Evolutionary conservation across 2,113 vertebrate genomes (phyloP).

Genomic region (Sciurus niger): DNA sequence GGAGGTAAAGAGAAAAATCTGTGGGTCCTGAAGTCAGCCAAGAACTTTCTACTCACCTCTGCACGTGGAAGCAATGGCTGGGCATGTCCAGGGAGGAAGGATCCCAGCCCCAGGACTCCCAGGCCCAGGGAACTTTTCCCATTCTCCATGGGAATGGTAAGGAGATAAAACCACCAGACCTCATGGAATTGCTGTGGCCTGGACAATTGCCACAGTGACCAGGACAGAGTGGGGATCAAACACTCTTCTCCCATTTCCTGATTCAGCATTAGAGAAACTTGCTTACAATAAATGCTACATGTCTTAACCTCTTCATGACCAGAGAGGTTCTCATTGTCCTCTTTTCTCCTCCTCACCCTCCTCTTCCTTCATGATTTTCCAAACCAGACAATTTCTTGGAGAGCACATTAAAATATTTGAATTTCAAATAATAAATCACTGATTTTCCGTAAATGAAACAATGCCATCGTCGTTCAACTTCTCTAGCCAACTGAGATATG

Average conservation of each 20-base stretch:
- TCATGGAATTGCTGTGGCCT: background rate
- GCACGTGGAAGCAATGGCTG: accelerated
- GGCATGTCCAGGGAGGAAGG: background rate
- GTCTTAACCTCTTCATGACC: background rate
- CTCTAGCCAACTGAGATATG: constrained; percentile 46
- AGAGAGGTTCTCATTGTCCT: background rate
- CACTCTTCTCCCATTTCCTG: background rate
- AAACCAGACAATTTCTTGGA: constrained; percentile 69
- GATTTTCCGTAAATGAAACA: constrained; percentile 52
- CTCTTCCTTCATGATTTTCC: background rate
- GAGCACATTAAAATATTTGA: constrained; percentile 53
- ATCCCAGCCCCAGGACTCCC: background rate
- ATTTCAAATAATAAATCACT: constrained; percentile 72
- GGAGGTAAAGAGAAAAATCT: background rate
- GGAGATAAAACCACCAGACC: background rate
- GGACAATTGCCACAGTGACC: background rate
- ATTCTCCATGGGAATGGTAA: background rate
- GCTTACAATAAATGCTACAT: background rate
- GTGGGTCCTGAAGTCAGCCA: background rate
- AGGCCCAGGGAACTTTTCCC: background rate
- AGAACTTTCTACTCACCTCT: background rate
- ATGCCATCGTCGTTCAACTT: constrained; percentile 54
- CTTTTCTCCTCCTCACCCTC: too few relatives aligned
- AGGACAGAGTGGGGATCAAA: background rate
- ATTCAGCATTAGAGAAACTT: background rate